Percentiles rank a stretch among this genome's conserved stretches.
Evolutionary conservation across 2,113 vertebrate genomes (phyloP).

Genomic region (Muntiacus reevesi): DNA sequence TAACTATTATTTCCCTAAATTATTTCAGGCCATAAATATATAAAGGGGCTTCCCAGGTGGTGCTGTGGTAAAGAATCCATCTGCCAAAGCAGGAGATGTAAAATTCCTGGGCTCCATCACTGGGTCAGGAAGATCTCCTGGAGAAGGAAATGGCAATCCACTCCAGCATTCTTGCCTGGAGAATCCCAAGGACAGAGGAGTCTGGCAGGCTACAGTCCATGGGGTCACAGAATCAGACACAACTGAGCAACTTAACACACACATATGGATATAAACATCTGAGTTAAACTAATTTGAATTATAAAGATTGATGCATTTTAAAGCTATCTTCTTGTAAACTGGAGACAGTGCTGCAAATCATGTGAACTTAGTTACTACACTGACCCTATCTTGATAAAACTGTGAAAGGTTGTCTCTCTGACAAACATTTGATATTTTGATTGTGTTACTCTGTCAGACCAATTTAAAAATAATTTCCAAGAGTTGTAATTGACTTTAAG

Average conservation of each 20-base stretch:
- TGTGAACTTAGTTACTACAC: neutral
- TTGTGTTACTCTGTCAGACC: neutral
- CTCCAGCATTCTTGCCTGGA: neutral
- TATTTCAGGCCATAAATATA: neutral
- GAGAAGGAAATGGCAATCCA: neutral
- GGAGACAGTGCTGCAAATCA: neutral
- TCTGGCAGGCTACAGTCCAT: neutral
- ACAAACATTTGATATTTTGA: constrained; percentile 30
- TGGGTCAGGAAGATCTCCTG: neutral
- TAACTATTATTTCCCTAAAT: neutral
- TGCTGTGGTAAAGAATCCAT: neutral
- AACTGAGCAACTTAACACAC: neutral
- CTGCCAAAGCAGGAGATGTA: neutral
- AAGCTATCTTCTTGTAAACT: neutral
- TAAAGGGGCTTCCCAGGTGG: neutral
- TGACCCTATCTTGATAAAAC: neutral
- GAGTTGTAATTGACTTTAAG: constrained; percentile 49
- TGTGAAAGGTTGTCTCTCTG: neutral
- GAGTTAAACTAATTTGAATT: neutral
- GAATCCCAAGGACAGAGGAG: neutral
- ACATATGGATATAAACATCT: neutral
- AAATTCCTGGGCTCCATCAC: neutral
- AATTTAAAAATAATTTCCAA: constrained; percentile 50
- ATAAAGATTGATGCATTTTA: neutral
- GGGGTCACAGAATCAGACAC: neutral